These are phyloP conservation scores for Clinocottus analis DNA, from an alignment of 2,113 vertebrate genomes.

Conservation along the genomic window DNA sequence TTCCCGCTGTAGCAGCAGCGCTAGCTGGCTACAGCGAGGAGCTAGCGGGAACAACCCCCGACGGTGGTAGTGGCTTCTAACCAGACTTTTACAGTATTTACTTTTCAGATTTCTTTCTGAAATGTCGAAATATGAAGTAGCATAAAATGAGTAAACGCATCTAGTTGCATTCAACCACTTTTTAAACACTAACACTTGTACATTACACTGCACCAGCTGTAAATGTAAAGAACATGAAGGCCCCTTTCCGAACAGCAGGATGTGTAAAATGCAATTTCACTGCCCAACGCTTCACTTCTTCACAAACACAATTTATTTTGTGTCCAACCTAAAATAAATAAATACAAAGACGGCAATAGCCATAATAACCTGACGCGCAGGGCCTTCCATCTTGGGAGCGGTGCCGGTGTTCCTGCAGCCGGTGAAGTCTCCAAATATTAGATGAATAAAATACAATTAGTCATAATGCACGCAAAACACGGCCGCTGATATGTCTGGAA, in stretches of 20 bases:
- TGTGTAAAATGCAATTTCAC: not conserved
- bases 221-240: not conserved
- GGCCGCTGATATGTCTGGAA: conserved; percentile 7
- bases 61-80: no score
- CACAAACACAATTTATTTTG: not conserved
- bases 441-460: not conserved
- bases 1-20: no score
- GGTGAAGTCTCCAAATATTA: not conserved
- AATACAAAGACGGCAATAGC: conserved; percentile 11
- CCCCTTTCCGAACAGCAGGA: not conserved
- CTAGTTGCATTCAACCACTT: not conserved
- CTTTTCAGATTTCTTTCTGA: not conserved
- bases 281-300: not conserved
- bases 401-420: conserved; percentile 14
- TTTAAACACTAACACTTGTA: not conserved
- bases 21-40: no score
- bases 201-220: not conserved
- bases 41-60: no score
- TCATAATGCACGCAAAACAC: not conserved
- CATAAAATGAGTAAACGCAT: not conserved
- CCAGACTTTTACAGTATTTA: no score
- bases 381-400: not conserved
- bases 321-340: not conserved
- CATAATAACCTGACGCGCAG: no score
- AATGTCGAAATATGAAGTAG: not conserved